Base-by-base conservation (phyloP, 2,113 vertebrate species). In the Archilochus colubris region DNA sequence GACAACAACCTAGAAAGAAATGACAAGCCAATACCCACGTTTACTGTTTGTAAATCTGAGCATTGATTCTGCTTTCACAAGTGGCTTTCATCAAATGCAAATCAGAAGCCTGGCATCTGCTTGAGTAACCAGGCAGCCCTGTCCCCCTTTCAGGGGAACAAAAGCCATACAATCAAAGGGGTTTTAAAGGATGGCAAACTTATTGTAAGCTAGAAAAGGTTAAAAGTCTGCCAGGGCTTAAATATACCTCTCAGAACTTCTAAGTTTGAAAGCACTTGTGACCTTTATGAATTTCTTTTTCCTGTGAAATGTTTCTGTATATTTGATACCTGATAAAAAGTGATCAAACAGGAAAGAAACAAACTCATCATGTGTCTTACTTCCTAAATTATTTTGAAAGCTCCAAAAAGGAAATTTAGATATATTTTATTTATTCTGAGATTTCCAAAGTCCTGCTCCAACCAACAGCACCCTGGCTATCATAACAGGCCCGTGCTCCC, bases 21-120 rank as follows among this genome's bases (percentile, higher is more conserved):
- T 95, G 94, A 96, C 90, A 96, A 96, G 89, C 72, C 92, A 95
- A 88, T 94, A 95, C 76, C 94, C 95, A 95, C 94, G 8, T 95
- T 97, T 94, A 95, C 92, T 92, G 93, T 96, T 96, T 96, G 95
- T 96, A 95, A 97, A 97, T 93, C 95, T 94, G 85, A 93, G 96
- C 95, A 93, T 95, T 97, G 96, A 94, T 94, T 94, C 94, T 92
- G 90, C 93, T 95, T 96, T 97, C 95, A 95, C 93, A 91, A 97
- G 87, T 96, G 92, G 94, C 97, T 96, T 96, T 97, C 95, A 96
- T 92, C 89, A 94, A 96, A 97, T 97, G 96, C 96, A 97, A 97
- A 97, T 97, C 95, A 96, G 94, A 95, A 95, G 95, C 93, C 94
- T 95, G 93, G 95, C 96, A 96, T 97, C 94, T 96, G 95, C 95